Evolutionary conservation across 2,888 invertebrate species (phyloP), one percentile per base, ranked within the genome.

Genomic region (Cephonodes hylas): DNA sequence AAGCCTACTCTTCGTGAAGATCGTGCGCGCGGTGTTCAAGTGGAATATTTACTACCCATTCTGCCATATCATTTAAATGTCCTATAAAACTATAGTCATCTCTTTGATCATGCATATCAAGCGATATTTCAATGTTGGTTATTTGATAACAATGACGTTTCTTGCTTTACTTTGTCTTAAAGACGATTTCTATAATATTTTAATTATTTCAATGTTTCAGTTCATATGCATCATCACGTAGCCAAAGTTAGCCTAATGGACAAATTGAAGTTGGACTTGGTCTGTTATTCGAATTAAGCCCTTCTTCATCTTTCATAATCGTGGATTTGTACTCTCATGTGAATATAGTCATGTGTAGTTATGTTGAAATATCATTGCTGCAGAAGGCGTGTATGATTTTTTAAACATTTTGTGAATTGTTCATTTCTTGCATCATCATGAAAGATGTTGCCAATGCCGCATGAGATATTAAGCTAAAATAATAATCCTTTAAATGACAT

Each of bases 21-120:
- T 65, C 72, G 70, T 70, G 71, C 66, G 64, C 58, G 23, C 62
- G 71, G 62, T 66, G 68, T 70, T 70, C 73, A 75, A 73, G 69
- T 72, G 70, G 65, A 66, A 71, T 69, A 73, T 71, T 69, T 62
- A 63, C 57, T 68, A 62, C n/a, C 38, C 71, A 66, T 60, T 53
- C 15, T 27, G 59, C 61, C 64, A 65, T 63, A 66, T 68, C 20
- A 42, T 8, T 58, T 6, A 13, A 57, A 57, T 38, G 27, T 1
- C 27, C 15, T 48, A 18, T 3, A 10, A 4, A 6, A 48, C 10
- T 8, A n/a, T 18, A 31, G 18, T 53, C 0, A 53, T 31, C 18
- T 31, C 1, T 3, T 10, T 10, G 10, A 53, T 53, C 10, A 31
- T 10, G 31, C 18, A 4, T 15, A 13, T 31, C n/a, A 13, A 7